A percentile compares a stretch with the other conserved stretches of the same genome.
phyloP scores from a whole-genome alignment of 2,797 vertebrate species.

The Potorous gilbertii region DNA sequence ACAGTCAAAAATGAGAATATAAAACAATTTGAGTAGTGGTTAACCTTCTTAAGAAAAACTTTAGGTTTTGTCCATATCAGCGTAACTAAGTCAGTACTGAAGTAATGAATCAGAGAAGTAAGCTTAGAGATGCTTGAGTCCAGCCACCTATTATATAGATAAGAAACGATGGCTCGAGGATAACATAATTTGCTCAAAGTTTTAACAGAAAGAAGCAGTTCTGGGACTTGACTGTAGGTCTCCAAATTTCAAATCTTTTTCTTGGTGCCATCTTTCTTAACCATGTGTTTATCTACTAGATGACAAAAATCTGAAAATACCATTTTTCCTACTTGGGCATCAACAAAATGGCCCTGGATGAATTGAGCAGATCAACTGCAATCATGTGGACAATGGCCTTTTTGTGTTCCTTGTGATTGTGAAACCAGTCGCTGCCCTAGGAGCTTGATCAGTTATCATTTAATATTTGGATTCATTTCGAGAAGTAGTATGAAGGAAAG shows the following conservation, averaged over 20 bases:
- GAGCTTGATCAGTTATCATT: constrained; percentile 20
- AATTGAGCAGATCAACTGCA: neutral
- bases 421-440: constrained; percentile 38
- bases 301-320: constrained; percentile 6
- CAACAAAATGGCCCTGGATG: constrained; percentile 9
- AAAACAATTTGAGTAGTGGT: neutral
- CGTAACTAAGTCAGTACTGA: neutral
- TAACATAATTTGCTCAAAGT: neutral
- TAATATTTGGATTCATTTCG: constrained; percentile 55
- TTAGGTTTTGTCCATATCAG: neutral
- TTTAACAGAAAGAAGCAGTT: neutral
- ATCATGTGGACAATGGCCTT: neutral
- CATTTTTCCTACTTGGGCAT: neutral
- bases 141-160: neutral
- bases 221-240: neutral
- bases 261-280: constrained; percentile 38
- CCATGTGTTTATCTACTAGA: neutral
- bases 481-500: neutral
- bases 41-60: constrained; percentile 1
- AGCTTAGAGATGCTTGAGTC: neutral
- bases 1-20: constrained; percentile 22
- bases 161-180: neutral
- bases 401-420: neutral
- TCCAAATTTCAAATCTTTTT: neutral
- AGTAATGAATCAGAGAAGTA: constrained; percentile 16